Base-by-base conservation (phyloP, 1,140 invertebrate species). In the Aphis gossypii region DNA sequence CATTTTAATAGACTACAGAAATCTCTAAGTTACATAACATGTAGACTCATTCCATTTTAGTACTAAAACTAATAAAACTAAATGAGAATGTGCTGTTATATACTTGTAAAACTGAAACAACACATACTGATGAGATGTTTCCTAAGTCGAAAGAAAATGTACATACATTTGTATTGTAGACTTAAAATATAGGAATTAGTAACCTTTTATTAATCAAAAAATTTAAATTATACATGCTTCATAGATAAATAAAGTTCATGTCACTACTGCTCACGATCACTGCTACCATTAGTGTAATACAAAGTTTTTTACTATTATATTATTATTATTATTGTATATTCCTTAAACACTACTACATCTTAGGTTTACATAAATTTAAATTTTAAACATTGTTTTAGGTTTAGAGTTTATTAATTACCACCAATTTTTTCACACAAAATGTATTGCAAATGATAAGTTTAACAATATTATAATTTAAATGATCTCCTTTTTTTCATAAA, bases 311-410 rank as follows among this genome's bases (percentile, higher is more conserved):
- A 68, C 11, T n/a, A 76, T n/a, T 48, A 23, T 46, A 46, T 46
- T 51, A 82, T 48, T 90, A 90, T 48, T 90, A 90, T 83, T 51
- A 92, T 92, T 92, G 76, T 92, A 51, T 23, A 41, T 60, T n/a
- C n/a, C 21, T 60, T 90, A 60, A 54, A 92, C 7, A 84, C 8
- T 82, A 46, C 51, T 44, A 48, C n/a, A 92, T 54, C 30, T 51
- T 92, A 92, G 30, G 46, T 83, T 92, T 68, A 83, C 44, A 84
- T 84, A 51, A 54, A 35, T 84, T n/a, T 48, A 51, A 46, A 51
- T 83, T 83, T 92, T 92, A 83, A 83, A n/a, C 35, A n/a, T 51
- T 48, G 46, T 83, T 92, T 92, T 54, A 92, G 41, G 7, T 46
- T 48, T 82, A 92, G 51, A 90, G 54, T 90, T 90, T 41, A 90